Evolutionary conservation across 2,888 invertebrate species (phyloP).

Genomic region (Augochlorella aurata): DNA sequence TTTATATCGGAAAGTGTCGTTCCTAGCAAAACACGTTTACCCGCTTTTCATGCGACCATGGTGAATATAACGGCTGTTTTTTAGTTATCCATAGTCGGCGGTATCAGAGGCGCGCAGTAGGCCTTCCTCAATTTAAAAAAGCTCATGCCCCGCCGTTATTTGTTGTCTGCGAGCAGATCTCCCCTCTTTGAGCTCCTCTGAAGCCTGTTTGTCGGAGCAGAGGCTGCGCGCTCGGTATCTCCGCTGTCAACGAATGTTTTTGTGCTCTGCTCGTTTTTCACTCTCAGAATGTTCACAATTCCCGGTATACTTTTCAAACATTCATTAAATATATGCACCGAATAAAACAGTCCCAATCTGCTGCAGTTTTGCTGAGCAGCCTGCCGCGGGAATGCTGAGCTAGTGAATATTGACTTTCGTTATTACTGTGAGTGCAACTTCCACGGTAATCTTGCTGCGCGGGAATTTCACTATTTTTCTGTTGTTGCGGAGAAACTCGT

Average conservation of each 20-base stretch:
- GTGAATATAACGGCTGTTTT: not conserved
- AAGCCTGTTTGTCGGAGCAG: not conserved
- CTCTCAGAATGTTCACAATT: not conserved
- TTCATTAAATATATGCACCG: not conserved
- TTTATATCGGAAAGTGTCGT: not conserved
- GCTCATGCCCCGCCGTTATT: not conserved
- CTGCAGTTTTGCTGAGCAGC: not conserved
- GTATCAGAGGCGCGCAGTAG: not conserved
- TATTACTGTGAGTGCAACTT: too few relatives aligned
- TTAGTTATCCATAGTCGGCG: not conserved
- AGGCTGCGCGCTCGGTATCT: not conserved
- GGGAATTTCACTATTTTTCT: too few relatives aligned
- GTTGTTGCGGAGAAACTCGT: too few relatives aligned
- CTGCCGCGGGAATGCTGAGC: too few relatives aligned
- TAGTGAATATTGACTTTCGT: too few relatives aligned
- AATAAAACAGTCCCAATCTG: not conserved
- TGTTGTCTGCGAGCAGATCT: conserved; percentile 3
- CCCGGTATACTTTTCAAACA: not conserved
- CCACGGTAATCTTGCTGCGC: too few relatives aligned
- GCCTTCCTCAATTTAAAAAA: conserved; percentile 1
- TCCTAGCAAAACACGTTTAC: not conserved
- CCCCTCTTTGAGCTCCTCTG: not conserved
- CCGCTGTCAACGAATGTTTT: not conserved
- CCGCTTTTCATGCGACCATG: not conserved
- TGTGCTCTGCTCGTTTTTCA: not conserved